A percentile compares a stretch with the other conserved stretches of the same genome.
phyloP scores from a whole-genome alignment of 2,888 invertebrate species.

The Lagria hirta region DNA sequence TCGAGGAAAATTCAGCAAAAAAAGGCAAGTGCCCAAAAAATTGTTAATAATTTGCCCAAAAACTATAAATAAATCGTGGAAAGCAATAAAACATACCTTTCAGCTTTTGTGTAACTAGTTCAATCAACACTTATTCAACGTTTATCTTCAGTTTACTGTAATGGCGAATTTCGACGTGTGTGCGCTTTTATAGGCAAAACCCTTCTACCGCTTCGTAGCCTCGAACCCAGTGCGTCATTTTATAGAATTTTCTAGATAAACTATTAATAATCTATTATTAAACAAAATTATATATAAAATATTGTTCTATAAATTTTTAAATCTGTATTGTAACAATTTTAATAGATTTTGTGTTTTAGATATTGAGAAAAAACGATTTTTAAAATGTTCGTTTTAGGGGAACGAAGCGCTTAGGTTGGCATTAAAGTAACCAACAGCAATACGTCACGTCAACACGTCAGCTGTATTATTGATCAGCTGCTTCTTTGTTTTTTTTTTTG shows the following conservation, averaged over 20 bases:
- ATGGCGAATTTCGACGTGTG: conserved; percentile 10
- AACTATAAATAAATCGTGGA: conserved; percentile 1
- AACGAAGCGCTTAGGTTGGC: no score
- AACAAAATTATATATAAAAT: not conserved
- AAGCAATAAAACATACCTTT: conserved; percentile 17
- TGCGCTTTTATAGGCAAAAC: conserved; percentile 36
- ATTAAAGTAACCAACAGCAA: no score
- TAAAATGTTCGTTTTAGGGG: not conserved
- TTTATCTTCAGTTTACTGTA: conserved; percentile 3
- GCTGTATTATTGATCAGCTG: no score
- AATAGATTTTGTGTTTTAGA: conserved; percentile 9
- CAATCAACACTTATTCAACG: conserved; percentile 1
- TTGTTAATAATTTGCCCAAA: no score
- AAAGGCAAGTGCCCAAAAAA: not conserved
- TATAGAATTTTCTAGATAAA: conserved; percentile 31
- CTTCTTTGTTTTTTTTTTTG: no score
- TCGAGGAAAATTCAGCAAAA: not conserved
- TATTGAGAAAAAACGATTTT: conserved; percentile 4
- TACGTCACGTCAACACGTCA: no score
- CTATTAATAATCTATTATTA: conserved; percentile 4
- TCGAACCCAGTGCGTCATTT: conserved; percentile 34
- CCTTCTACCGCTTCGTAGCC: conserved; percentile 36
- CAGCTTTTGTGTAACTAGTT: conserved; percentile 1
- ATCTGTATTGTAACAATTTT: not conserved
- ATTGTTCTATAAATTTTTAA: not conserved